Evolutionary conservation across 2,888 invertebrate genomes (phyloP), one percentile per base, ranked within the genome.

Genomic region (Drosophila tripunctata): DNA sequence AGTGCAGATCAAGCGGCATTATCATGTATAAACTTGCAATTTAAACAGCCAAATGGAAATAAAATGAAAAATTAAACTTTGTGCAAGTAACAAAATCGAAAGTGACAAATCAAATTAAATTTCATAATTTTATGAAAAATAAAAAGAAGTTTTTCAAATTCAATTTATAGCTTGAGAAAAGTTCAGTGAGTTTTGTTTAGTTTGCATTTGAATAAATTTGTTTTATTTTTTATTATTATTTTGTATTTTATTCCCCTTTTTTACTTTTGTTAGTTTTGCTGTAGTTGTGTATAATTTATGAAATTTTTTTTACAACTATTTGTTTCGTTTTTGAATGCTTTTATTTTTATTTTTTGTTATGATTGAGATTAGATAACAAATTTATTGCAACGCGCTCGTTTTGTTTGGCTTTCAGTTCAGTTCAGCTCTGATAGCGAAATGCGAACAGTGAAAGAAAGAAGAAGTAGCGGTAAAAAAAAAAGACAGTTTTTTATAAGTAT

Each of bases 1-100:
- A 86, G 74, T 78, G 78, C 75, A 85, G 88, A 89, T 89, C 87
- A 88, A 87, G 78, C 78, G 80, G 86, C 77, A 77, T 86, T 86
- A 85, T 78, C 79, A 69, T 58, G 83, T 64, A 78, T 85, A 87
- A 67, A 83, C 80, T 82, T 83, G 76, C 77, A 86, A 85, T 86
- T 86, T 78, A 64, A 77, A 44, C 47, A 33, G 33, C 10, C 21
- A 33, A 33, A 19, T 10, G 44, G 24, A 3, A 22, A 15, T 4
- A 15, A 15, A 15, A 6, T 10, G 3, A 24, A 33, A 48, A 48
- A 17, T 35, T 33, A 47, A 47, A 22, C 21, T 10, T 19, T 17
- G 15, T 24, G 15, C 40, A 31, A 12, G 30, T 31, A 54, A 30
- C 60, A 40, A 68, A 67, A 79, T 33, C 65, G 68, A 81, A 75